These are phyloP conservation scores for Chondrosia reniformis DNA, from an alignment of 37 sponge, comb jelly and placozoan species.

Conservation along the genomic window DNA sequence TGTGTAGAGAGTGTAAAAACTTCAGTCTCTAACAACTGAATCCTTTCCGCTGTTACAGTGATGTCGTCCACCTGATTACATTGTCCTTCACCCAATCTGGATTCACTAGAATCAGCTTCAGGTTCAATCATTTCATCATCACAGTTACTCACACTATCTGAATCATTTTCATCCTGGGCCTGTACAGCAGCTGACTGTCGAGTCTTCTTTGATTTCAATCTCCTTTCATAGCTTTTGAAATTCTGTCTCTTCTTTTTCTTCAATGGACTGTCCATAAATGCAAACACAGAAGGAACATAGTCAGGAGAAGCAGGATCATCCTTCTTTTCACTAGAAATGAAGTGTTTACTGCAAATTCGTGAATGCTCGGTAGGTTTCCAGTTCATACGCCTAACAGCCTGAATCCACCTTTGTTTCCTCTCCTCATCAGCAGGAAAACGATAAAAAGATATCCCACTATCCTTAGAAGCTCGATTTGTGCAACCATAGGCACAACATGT, in stretches of 20 bases:
- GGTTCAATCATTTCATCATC: no score
- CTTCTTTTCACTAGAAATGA: slow-evolving; percentile 9
- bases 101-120: background rate
- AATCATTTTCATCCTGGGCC: no score
- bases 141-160: no score
- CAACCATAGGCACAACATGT: slow-evolving; percentile 15
- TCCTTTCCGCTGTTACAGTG: no score
- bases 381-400: background rate
- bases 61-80: no score
- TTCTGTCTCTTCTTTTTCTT: background rate
- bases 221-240: background rate
- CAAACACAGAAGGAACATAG: slow-evolving; percentile 15
- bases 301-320: slow-evolving; percentile 22
- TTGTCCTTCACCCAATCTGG: no score
- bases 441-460: background rate
- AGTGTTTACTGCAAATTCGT: slow-evolving; percentile 18
- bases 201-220: background rate
- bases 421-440: slow-evolving; percentile 11
- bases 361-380: slow-evolving; percentile 11
- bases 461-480: background rate
- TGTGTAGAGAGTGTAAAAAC: no score
- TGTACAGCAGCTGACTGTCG: no score
- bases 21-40: no score
- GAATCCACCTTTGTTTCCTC: background rate
- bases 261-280: background rate